Evolutionary conservation across 2,888 invertebrate species (phyloP).

Genomic region (Mesopsocus fuscifrons): DNA sequence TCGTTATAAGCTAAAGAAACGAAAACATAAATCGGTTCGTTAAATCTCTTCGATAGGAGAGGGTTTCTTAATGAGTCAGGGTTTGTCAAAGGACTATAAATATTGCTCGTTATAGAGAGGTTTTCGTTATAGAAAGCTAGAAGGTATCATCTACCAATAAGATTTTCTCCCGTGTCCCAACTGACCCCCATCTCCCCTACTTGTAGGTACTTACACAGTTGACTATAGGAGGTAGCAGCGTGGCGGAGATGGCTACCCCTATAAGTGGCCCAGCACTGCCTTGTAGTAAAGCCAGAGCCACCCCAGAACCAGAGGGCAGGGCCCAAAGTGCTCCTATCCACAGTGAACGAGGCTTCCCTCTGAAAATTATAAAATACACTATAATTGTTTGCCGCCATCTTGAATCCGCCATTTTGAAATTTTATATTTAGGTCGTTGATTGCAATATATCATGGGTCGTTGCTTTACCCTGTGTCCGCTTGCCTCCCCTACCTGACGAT

Average conservation of each 20-base stretch:
- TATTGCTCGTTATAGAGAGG: too few species aligned
- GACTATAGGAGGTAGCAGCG: slow-evolving; percentile 64
- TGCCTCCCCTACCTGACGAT: slow-evolving; percentile 38
- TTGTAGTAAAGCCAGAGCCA: slow-evolving; percentile 66
- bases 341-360: slow-evolving; percentile 47
- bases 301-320: slow-evolving; percentile 56
- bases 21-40: too few species aligned
- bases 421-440: background rate
- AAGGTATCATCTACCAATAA: too few species aligned
- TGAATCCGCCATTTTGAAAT: background rate
- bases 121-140: too few species aligned
- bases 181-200: too few species aligned
- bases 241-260: slow-evolving; percentile 80
- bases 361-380: slow-evolving; percentile 21
- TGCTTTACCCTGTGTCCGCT: too few species aligned
- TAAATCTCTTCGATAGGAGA: too few species aligned
- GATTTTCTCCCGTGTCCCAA: too few species aligned
- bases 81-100: too few species aligned
- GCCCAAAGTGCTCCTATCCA: slow-evolving; percentile 65
- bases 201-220: slow-evolving; percentile 58
- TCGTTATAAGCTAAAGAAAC: too few species aligned
- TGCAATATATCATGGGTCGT: too few species aligned
- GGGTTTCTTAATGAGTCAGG: too few species aligned
- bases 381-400: background rate
- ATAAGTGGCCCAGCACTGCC: slow-evolving; percentile 71